Evolutionary conservation across 2,797 vertebrate genomes (phyloP).

Genomic region (Gadopsis marmoratus): DNA sequence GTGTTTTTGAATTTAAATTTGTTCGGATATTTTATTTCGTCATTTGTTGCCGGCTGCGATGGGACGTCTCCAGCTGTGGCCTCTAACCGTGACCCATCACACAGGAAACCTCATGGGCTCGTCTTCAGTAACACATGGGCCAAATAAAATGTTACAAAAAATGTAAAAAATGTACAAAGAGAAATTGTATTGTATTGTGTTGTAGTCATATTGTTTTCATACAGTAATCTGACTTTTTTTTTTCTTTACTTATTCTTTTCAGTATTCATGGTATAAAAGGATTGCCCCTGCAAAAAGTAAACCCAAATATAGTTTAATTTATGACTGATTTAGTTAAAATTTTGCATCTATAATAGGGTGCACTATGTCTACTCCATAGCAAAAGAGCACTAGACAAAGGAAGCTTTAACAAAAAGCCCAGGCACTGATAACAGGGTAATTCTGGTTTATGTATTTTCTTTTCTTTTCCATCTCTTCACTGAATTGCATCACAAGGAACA

Average conservation of each 20-base stretch:
- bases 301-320: not conserved
- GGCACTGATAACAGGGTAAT: conserved; percentile 24
- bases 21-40: not conserved
- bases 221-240: not conserved
- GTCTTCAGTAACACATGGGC: conserved; percentile 9
- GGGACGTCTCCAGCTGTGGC: not conserved
- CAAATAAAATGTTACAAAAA: conserved; percentile 5
- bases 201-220: not conserved
- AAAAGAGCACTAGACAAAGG: conserved; percentile 8
- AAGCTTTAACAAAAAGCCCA: conserved; percentile 29
- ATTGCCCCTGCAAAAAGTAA: conserved; percentile 8
- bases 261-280: conserved; percentile 13
- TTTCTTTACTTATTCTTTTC: not conserved
- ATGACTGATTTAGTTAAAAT: not conserved
- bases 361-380: not conserved
- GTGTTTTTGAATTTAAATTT: not conserved
- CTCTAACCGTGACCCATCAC: not conserved
- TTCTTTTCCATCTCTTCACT: conserved; percentile 3
- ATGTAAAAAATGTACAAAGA: conserved; percentile 9
- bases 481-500: conserved; percentile 10
- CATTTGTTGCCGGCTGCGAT: not conserved
- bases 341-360: not conserved
- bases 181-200: not conserved
- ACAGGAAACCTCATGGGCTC: not conserved
- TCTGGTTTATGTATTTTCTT: not conserved